Percentiles rank a stretch among this genome's conserved stretches.
Evolutionary conservation across 2,113 vertebrate species (phyloP).

Genomic region (Neogale vison): DNA sequence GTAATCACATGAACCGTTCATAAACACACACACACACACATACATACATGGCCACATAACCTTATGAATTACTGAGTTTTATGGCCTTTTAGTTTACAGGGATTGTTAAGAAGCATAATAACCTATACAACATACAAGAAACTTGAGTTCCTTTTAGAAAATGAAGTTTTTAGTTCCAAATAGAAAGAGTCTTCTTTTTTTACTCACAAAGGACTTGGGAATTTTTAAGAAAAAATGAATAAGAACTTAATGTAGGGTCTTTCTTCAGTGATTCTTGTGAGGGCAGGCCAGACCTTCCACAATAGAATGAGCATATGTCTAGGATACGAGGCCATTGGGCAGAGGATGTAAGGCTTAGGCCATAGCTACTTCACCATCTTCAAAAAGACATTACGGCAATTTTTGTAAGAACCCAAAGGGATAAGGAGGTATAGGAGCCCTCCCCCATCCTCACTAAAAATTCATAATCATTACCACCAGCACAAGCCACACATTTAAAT

Average conservation of each 20-base stretch:
- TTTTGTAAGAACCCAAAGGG: not conserved
- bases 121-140: conserved; percentile 44
- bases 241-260: not conserved
- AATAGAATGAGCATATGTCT: not conserved
- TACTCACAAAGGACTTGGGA: not conserved
- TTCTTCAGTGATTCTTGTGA: conserved; percentile 12
- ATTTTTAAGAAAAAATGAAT: conserved; percentile 43
- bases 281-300: not conserved
- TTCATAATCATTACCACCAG: not conserved
- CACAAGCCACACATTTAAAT: conserved; percentile 14
- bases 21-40: not conserved
- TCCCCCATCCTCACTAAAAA: not conserved
- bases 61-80: conserved; percentile 59
- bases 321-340: not conserved
- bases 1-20: not conserved
- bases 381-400: not conserved
- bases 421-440: not conserved
- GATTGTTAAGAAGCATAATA: conserved; percentile 57
- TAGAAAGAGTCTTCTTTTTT: conserved; percentile 34
- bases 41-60: conserved; percentile 11
- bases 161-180: conserved; percentile 16
- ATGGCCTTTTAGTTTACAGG: conserved; percentile 64
- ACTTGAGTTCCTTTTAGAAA: conserved; percentile 35
- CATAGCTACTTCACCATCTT: not conserved
- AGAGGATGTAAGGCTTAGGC: not conserved